Evolutionary conservation across 2,113 vertebrate genomes (phyloP).

Genomic region (Odontesthes bonariensis): DNA sequence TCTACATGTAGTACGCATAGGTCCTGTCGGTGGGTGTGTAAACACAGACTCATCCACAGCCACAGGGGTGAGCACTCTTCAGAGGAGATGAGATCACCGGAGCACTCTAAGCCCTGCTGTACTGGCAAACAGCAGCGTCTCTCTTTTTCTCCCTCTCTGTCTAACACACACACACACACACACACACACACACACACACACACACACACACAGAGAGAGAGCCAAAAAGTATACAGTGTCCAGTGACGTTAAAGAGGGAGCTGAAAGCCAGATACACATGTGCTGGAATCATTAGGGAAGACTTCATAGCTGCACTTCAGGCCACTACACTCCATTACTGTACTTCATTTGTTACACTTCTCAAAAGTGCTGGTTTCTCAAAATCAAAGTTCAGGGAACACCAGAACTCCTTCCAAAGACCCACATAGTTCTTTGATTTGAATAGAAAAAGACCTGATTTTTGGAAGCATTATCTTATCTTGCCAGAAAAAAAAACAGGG

Average conservation of each 20-base stretch:
- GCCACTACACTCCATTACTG: slow-evolving; percentile 72
- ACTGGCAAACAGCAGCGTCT: slow-evolving; percentile 52
- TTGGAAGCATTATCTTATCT: too few species aligned
- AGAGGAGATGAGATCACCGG: slow-evolving; percentile 78
- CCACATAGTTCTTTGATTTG: too few species aligned
- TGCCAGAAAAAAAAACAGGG: too few species aligned
- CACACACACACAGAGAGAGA: slow-evolving; percentile 38
- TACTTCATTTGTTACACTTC: slow-evolving; percentile 61
- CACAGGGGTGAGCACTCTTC: slow-evolving; percentile 63
- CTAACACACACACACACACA: slow-evolving; percentile 31
- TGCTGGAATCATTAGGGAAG: slow-evolving; percentile 79
- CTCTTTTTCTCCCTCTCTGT: background rate
- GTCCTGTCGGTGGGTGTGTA: slow-evolving; percentile 22
- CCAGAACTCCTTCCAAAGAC: slow-evolving; percentile 30
- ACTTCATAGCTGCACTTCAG: slow-evolving; percentile 73
- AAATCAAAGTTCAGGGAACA: slow-evolving; percentile 69
- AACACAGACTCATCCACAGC: slow-evolving; percentile 51
- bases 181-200: slow-evolving; percentile 36
- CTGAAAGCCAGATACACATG: slow-evolving; percentile 78
- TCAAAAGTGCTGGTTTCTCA: slow-evolving; percentile 58
- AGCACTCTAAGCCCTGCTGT: slow-evolving; percentile 55
- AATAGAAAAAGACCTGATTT: too few species aligned
- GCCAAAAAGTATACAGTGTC: slow-evolving; percentile 69
- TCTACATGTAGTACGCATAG: slow-evolving; percentile 9
- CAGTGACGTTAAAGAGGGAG: slow-evolving; percentile 78